phyloP scores from a whole-genome alignment of 1,140 invertebrate genomes.

The Danaus melanippus region DNA sequence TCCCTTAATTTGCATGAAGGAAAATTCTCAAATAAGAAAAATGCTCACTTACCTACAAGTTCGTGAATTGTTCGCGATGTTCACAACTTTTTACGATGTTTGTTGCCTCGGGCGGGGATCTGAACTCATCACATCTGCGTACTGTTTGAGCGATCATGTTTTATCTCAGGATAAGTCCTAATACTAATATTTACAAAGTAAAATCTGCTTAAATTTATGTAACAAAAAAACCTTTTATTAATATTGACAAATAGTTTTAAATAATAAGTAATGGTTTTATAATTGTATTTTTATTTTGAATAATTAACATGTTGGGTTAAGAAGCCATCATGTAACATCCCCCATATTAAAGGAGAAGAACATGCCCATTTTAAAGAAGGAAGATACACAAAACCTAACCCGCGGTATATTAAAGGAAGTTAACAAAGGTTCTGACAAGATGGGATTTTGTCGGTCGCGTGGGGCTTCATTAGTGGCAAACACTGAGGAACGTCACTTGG shows the following conservation, averaged over 20 bases:
- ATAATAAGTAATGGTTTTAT: no score
- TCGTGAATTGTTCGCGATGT: slow-evolving; percentile 46
- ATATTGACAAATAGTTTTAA: no score
- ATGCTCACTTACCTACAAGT: slow-evolving; percentile 43
- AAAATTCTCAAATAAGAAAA: slow-evolving; percentile 40
- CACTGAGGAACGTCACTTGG: slow-evolving; percentile 3
- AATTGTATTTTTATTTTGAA: no score
- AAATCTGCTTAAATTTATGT: slow-evolving; percentile 3
- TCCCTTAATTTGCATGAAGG: slow-evolving; percentile 29
- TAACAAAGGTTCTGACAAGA: slow-evolving; percentile 28
- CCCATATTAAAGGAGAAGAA: no score
- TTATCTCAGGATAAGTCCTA: slow-evolving; percentile 44
- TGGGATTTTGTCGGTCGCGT: slow-evolving; percentile 31
- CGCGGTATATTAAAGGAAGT: slow-evolving; percentile 13
- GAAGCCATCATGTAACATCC: no score
- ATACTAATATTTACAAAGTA: slow-evolving; percentile 24
- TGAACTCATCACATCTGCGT: slow-evolving; percentile 50
- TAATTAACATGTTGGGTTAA: no score
- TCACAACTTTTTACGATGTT: slow-evolving; percentile 55
- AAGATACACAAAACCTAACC: neutral
- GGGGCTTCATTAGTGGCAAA: slow-evolving; percentile 47
- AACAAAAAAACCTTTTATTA: no score
- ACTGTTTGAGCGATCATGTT: slow-evolving; percentile 43
- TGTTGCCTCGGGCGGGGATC: slow-evolving; percentile 50
- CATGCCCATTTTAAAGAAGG: no score